Base-by-base conservation (phyloP, 1,140 invertebrate genomes). In the Bombus sylvicola region DNA sequence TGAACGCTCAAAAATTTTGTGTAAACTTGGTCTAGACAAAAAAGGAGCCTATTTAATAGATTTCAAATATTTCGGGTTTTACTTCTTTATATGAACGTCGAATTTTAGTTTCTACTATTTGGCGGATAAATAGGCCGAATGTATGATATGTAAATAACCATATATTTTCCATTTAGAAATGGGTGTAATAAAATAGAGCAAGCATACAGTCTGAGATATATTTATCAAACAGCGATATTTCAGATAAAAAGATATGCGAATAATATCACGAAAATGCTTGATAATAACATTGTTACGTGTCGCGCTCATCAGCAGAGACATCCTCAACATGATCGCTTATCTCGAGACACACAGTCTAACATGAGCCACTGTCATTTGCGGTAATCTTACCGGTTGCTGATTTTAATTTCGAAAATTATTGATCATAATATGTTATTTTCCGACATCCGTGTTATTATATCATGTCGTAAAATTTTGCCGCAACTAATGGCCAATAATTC, bases 291-390 rank as follows among this genome's bases (percentile, higher is more conserved):
- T 62, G 41, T 79, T 41, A 81, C 64, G 39, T 53, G 34, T 15
- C 28, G 13, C 0, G 13, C 5, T 47, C 25, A 13, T 31, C 6
- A 28, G 10, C 31, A 72, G 80, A 62, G 15, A 53, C 28, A 47
- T 85, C 31, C 25, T 72, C n/a, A n/a, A 37, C 10, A 12, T 12
- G 57, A 80, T 39, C 18, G 18, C 34, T 85, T 85, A 85, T 85
- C 83, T 80, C 41, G 83, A 85, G 83, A 80, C 83, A 39, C 39
- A 85, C 68, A 71, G 83, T 85, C 83, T 85, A 64, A 72, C 39
- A 39, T 47, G 68, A 18, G 1, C 15, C 31, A n/a, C n/a, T 39
- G 6, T 31, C 3, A 43, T 76, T 28, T 9, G 9, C 5, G 10
- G 15, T 28, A 68, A 53, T n/a, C n/a, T 31, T 62, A 59, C 10